Conservation (phyloP, 2,888 invertebrate genomes). For the Germaria angustata region DNA sequence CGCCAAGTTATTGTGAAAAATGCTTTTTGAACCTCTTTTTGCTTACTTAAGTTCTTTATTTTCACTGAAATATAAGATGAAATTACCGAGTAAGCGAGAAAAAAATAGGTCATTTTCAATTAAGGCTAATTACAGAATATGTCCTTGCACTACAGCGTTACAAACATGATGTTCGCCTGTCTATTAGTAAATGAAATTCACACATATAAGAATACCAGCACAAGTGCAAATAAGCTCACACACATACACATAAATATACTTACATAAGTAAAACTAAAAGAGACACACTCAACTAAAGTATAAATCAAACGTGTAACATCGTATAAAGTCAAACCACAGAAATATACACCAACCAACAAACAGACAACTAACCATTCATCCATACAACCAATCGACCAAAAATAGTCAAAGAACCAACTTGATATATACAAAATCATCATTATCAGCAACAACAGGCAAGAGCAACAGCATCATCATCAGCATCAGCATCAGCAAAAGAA, state of each 20-base stretch:
- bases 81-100: slow-evolving; percentile 42
- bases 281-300: slow-evolving; percentile 16
- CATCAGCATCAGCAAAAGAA: neutral
- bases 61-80: slow-evolving; percentile 17
- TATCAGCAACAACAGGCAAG: slow-evolving; percentile 22
- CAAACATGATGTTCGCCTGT: slow-evolving; percentile 56
- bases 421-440: slow-evolving; percentile 40
- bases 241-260: too few species aligned
- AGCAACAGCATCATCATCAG: neutral
- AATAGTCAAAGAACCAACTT: slow-evolving; percentile 44
- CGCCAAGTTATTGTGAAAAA: slow-evolving; percentile 40
- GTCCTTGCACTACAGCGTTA: slow-evolving; percentile 63
- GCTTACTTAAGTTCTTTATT: neutral
- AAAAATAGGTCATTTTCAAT: slow-evolving; percentile 71
- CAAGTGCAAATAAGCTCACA: too few species aligned
- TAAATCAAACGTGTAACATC: slow-evolving; percentile 52
- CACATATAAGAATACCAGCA: slow-evolving; percentile 20
- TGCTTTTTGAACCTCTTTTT: slow-evolving; percentile 30
- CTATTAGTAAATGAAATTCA: slow-evolving; percentile 58
- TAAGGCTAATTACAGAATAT: slow-evolving; percentile 76
- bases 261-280: neutral
- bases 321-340: slow-evolving; percentile 69
- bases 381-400: slow-evolving; percentile 54
- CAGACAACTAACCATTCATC: slow-evolving; percentile 41
- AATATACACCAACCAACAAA: slow-evolving; percentile 59